These are phyloP conservation scores for Channa maculata DNA, from an alignment of 2,113 vertebrate genomes.

Conservation along the genomic window DNA sequence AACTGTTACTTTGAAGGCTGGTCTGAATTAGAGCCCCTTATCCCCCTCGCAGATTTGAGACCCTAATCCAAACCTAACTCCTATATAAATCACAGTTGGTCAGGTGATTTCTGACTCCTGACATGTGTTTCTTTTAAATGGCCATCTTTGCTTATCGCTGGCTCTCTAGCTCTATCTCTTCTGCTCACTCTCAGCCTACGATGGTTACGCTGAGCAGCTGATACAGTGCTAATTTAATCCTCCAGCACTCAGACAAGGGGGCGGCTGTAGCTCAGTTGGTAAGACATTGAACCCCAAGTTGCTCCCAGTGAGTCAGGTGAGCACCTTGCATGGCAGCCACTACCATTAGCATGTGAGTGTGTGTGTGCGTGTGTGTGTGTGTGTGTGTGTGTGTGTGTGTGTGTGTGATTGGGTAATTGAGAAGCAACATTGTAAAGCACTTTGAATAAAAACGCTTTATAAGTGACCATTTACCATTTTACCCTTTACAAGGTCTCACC, in stretches of 20 bases:
- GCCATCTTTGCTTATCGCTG: constrained; percentile 46
- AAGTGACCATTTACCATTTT: too few species aligned
- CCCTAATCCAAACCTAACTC: constrained; percentile 53
- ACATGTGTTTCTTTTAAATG: constrained; percentile 72
- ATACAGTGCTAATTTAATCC: constrained; percentile 40
- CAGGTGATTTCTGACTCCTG: constrained; percentile 66
- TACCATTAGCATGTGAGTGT: too few species aligned
- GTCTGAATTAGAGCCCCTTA: constrained; percentile 65
- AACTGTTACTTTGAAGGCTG: constrained; percentile 65
- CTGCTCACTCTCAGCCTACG: constrained; percentile 20
- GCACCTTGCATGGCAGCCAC: too few species aligned
- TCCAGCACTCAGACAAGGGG: constrained; percentile 2
- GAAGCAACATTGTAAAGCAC: too few species aligned
- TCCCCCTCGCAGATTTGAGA: constrained; percentile 42
- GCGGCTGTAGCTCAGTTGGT: too few species aligned
- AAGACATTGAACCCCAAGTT: too few species aligned
- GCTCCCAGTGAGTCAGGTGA: too few species aligned
- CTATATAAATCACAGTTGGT: constrained; percentile 58
- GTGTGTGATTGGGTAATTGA: too few species aligned
- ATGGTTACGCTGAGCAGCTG: constrained; percentile 37
- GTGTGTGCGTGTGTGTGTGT: too few species aligned
- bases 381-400: too few species aligned
- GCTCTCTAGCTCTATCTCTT: background rate
- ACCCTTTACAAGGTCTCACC: constrained; percentile 21
- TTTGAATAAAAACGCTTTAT: too few species aligned